Percentiles rank a stretch among this genome's conserved stretches.
These are phyloP conservation scores for Syngnathus acus DNA, from an alignment of 2,797 vertebrate genomes.

Conservation along the genomic window DNA sequence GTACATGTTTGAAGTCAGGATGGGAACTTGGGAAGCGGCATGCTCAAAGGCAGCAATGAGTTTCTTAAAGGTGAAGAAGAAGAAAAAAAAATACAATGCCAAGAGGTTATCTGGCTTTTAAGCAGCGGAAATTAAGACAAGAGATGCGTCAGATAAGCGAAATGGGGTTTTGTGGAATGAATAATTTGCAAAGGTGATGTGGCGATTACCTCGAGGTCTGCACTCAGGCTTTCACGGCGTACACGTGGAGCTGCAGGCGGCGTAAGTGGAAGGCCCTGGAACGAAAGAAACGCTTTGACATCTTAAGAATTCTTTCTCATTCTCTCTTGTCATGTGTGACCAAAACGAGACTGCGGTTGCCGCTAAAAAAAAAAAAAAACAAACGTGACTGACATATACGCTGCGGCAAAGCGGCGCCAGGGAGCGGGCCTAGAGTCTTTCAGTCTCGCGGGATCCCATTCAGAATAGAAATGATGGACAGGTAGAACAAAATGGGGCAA, in stretches of 20 bases:
- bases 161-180: conserved; percentile 2
- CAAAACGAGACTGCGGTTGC: not conserved
- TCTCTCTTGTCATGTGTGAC: not conserved
- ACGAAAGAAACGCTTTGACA: not conserved
- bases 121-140: conserved; percentile 8
- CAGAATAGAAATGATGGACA: conserved; percentile 67
- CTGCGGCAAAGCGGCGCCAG: conserved; percentile 66
- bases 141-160: conserved; percentile 4
- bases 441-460: conserved; percentile 55
- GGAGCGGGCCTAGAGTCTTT: conserved; percentile 43
- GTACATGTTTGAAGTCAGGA: not conserved
- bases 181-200: conserved; percentile 8
- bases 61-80: not conserved
- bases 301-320: not conserved
- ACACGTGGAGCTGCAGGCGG: not conserved
- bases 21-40: not conserved
- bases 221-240: not conserved
- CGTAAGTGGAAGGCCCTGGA: not conserved
- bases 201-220: not conserved
- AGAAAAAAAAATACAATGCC: not conserved
- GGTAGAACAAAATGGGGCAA: conserved; percentile 68
- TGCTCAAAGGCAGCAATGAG: not conserved
- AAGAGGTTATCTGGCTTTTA: conserved; percentile 6
- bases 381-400: not conserved
- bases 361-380: not conserved